These are phyloP conservation scores for Brenthis hecate DNA, from an alignment of 2,888 invertebrate species.

Conservation along the genomic window DNA sequence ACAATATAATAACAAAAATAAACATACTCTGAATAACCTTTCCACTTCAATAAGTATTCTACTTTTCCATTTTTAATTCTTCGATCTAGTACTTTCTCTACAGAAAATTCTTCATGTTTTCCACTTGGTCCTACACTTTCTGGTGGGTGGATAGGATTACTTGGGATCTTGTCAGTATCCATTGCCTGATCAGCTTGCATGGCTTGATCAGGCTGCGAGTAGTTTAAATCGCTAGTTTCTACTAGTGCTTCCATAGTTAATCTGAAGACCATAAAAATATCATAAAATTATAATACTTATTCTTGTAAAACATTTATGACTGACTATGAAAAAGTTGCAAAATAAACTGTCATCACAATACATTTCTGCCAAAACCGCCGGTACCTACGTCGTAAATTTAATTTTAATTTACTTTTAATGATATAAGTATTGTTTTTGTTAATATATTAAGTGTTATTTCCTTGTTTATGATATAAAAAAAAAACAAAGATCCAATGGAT, in stretches of 20 bases:
- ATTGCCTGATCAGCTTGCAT: slow-evolving; percentile 49
- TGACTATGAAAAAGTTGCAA: not conserved
- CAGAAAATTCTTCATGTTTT: slow-evolving; percentile 86
- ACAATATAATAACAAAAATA: not conserved
- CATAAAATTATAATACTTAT: too few species aligned
- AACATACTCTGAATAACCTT: slow-evolving; percentile 84
- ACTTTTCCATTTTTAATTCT: slow-evolving; percentile 86
- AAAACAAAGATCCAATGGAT: too few species aligned
- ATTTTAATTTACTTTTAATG: too few species aligned
- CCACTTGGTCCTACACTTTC: slow-evolving; percentile 54
- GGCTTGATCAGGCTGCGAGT: slow-evolving; percentile 35
- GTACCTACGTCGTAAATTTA: too few species aligned
- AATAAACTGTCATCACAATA: too few species aligned
- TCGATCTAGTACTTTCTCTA: slow-evolving; percentile 88
- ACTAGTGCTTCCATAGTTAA: slow-evolving; percentile 48
- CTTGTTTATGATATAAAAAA: too few species aligned
- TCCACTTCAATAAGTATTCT: slow-evolving; percentile 86
- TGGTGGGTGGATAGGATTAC: slow-evolving; percentile 31
- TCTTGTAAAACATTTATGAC: not conserved
- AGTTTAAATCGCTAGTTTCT: slow-evolving; percentile 46
- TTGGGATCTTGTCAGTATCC: slow-evolving; percentile 44
- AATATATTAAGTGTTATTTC: too few species aligned
- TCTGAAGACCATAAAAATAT: not conserved
- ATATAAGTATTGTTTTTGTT: too few species aligned
- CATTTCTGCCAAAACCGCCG: too few species aligned